phyloP scores from a whole-genome alignment of 2,888 invertebrate genomes.

The Iphiclides podalirius region DNA sequence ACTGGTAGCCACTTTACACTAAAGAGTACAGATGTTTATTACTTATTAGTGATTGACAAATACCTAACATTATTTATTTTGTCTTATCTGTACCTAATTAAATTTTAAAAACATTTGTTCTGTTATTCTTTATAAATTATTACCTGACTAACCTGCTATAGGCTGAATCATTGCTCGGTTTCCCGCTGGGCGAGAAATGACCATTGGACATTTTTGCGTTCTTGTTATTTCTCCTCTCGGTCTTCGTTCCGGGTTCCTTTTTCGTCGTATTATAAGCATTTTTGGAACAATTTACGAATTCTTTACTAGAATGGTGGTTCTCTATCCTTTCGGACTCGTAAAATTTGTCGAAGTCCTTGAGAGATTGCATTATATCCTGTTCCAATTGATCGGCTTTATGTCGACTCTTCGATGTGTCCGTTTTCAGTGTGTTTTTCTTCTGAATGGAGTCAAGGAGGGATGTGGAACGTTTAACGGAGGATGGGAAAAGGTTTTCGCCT shows the following conservation, averaged over 20 bases:
- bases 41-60: no score
- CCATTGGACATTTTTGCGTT: conserved; percentile 52
- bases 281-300: conserved; percentile 42
- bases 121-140: conserved; percentile 16
- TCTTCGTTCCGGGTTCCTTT: conserved; percentile 49
- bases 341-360: conserved; percentile 73
- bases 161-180: conserved; percentile 84
- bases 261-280: conserved; percentile 46
- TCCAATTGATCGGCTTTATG: conserved; percentile 71
- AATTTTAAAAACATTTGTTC: neutral
- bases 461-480: conserved; percentile 78
- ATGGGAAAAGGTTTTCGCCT: conserved; percentile 69
- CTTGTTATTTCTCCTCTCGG: conserved; percentile 59
- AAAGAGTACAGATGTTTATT: no score
- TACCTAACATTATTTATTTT: no score
- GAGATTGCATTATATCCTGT: conserved; percentile 72
- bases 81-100: no score
- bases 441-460: conserved; percentile 78
- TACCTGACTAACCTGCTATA: conserved; percentile 89
- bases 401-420: conserved; percentile 58
- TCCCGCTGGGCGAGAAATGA: conserved; percentile 63
- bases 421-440: conserved; percentile 56
- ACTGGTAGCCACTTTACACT: no score
- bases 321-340: conserved; percentile 66
- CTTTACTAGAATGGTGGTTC: conserved; percentile 47